Conservation (phyloP, 1,140 invertebrate species). For the Penaeus indicus region DNA sequence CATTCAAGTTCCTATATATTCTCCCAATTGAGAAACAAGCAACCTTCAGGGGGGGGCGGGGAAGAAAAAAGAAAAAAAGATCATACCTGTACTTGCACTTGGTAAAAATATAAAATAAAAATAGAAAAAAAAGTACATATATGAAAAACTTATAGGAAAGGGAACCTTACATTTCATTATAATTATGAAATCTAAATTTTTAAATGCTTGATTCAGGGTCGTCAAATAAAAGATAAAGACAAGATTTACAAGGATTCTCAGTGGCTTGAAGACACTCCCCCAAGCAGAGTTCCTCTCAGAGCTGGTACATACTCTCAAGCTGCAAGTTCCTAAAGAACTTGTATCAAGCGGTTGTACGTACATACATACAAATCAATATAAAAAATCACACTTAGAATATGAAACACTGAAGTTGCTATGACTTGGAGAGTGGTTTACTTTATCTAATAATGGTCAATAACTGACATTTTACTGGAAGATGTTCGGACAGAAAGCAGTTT, state of each 20-base stretch:
- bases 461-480: conserved; percentile 37
- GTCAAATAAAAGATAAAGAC: not conserved
- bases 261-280: conserved; percentile 47
- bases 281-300: conserved; percentile 52
- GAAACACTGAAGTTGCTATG: conserved; percentile 55
- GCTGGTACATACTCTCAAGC: conserved; percentile 61
- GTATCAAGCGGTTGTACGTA: conserved; percentile 49
- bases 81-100: too few relatives aligned
- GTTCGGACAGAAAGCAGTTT: conserved; percentile 48
- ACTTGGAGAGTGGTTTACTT: conserved; percentile 45
- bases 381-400: conserved; percentile 63
- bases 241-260: conserved; percentile 30
- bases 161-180: too few relatives aligned
- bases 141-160: too few relatives aligned
- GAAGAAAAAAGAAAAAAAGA: too few relatives aligned
- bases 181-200: too few relatives aligned
- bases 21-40: conserved; percentile 15
- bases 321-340: conserved; percentile 50
- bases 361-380: conserved; percentile 64
- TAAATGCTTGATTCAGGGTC: too few relatives aligned
- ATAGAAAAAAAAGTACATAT: too few relatives aligned
- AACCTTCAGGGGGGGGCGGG: not conserved
- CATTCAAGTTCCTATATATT: conserved; percentile 1
- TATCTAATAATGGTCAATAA: conserved; percentile 35
- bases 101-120: too few relatives aligned